Conservation (phyloP, 1,140 invertebrate genomes). For the Hycleus cichorii region DNA sequence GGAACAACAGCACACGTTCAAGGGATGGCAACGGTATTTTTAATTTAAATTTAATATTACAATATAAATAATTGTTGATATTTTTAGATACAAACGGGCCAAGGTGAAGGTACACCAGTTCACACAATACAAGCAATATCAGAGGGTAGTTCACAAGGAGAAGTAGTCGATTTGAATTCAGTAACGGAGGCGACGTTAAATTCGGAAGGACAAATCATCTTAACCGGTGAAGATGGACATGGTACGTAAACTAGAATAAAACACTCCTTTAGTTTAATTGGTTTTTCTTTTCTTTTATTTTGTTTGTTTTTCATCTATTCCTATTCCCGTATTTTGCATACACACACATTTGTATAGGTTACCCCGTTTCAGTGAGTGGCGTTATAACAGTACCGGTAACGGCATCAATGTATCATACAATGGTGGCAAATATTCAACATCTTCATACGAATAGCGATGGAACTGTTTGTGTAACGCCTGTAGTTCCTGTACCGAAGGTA, state of each 20-base stretch:
- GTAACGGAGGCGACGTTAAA: conserved; percentile 79
- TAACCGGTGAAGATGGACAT: conserved; percentile 89
- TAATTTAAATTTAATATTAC: conserved; percentile 3
- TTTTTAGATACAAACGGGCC: conserved; percentile 63
- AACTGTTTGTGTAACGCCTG: conserved; percentile 71
- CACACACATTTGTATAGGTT: conserved; percentile 19
- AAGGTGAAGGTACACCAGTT: conserved; percentile 63
- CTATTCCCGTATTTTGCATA: conserved; percentile 4
- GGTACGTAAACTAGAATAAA: conserved; percentile 47
- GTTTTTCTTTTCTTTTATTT: conserved; percentile 1
- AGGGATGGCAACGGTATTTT: conserved; percentile 74
- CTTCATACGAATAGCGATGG: conserved; percentile 66
- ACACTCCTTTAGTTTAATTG: not conserved
- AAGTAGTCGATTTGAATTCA: conserved; percentile 79
- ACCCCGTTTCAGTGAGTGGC: conserved; percentile 72
- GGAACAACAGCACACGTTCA: conserved; percentile 92
- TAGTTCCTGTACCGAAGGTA: conserved; percentile 70
- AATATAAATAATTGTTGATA: not conserved
- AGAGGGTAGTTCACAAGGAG: conserved; percentile 56
- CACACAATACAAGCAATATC: conserved; percentile 73
- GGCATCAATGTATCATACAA: conserved; percentile 92
- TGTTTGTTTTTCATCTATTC: not conserved
- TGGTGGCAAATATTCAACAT: conserved; percentile 85
- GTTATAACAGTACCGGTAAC: conserved; percentile 94
- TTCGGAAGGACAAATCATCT: conserved; percentile 90